phyloP scores from a whole-genome alignment of 2,113 vertebrate species.

The Amblyopsis rosae region DNA sequence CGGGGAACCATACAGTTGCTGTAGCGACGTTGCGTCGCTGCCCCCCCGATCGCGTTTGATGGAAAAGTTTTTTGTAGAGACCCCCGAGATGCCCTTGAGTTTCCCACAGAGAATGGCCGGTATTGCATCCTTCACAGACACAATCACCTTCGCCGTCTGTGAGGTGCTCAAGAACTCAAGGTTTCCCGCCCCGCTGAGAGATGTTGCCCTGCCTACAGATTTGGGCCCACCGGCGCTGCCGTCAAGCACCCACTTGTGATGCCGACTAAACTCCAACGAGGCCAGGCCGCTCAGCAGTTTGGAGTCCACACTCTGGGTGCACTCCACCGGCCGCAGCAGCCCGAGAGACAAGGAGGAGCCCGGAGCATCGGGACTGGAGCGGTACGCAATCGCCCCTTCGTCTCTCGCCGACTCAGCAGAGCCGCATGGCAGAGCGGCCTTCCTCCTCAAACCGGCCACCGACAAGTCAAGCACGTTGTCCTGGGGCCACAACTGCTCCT shows the following conservation, averaged over 20 bases:
- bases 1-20: slow-evolving; percentile 82
- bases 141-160: slow-evolving; percentile 95
- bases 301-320: slow-evolving; percentile 73
- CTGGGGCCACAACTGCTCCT: slow-evolving; percentile 73
- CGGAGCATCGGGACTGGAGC: slow-evolving; percentile 58
- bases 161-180: slow-evolving; percentile 88
- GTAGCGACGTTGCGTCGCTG: slow-evolving; percentile 84
- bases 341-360: slow-evolving; percentile 64
- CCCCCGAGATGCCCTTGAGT: slow-evolving; percentile 93
- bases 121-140: slow-evolving; percentile 94
- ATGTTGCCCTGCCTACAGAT: slow-evolving; percentile 74
- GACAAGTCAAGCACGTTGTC: slow-evolving; percentile 90
- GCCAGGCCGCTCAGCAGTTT: slow-evolving; percentile 72
- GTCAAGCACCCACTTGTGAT: slow-evolving; percentile 86
- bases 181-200: slow-evolving; percentile 77
- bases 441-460: slow-evolving; percentile 80
- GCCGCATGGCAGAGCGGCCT: slow-evolving; percentile 47
- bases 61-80: slow-evolving; percentile 99
- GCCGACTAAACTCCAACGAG: slow-evolving; percentile 81
- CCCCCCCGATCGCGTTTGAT: slow-evolving; percentile 86
- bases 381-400: slow-evolving; percentile 49
- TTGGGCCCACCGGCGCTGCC: slow-evolving; percentile 60
- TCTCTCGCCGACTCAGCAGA: slow-evolving; percentile 23
- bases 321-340: slow-evolving; percentile 57
- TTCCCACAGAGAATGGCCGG: slow-evolving; percentile 96